A percentile compares a stretch with the other conserved stretches of the same genome.
Evolutionary conservation across 2,113 vertebrate species (phyloP).

Genomic region (Actenoides hombroni): DNA sequence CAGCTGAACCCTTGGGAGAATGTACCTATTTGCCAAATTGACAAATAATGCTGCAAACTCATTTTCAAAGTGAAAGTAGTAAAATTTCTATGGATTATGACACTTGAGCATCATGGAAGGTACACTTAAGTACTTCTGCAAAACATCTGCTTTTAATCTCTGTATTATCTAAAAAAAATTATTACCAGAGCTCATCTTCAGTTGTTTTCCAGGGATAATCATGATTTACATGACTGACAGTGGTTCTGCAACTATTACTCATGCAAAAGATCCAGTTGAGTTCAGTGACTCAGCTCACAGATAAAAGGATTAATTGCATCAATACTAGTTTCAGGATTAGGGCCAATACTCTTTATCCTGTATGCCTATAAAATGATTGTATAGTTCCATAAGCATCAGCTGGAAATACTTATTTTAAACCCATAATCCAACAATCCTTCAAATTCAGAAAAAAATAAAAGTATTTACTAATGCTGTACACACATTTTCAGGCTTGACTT

Average conservation of each 20-base stretch:
- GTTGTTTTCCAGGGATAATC: background rate
- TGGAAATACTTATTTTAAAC: conserved; percentile 17
- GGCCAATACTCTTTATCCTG: background rate
- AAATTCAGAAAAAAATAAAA: conserved; percentile 1
- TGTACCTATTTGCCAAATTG: background rate
- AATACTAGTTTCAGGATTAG: background rate
- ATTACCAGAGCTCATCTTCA: conserved; percentile 18
- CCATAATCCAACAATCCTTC: conserved; percentile 3
- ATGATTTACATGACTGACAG: background rate
- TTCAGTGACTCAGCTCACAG: background rate
- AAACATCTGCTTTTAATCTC: conserved; percentile 44
- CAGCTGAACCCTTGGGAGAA: background rate
- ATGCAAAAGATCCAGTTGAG: background rate
- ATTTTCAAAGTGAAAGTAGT: background rate
- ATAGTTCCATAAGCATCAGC: background rate
- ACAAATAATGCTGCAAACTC: background rate
- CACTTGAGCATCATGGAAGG: background rate
- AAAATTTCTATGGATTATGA: background rate
- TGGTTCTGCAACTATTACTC: background rate
- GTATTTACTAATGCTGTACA: background rate
- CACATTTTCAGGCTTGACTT: background rate
- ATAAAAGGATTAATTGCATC: conserved; percentile 9
- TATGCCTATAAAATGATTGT: background rate
- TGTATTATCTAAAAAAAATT: background rate
- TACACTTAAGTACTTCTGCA: background rate